Percentiles rank a stretch among this genome's conserved stretches.
These are phyloP conservation scores for Chymomyza fuscimana DNA, from an alignment of 2,888 invertebrate genomes.

Conservation along the genomic window DNA sequence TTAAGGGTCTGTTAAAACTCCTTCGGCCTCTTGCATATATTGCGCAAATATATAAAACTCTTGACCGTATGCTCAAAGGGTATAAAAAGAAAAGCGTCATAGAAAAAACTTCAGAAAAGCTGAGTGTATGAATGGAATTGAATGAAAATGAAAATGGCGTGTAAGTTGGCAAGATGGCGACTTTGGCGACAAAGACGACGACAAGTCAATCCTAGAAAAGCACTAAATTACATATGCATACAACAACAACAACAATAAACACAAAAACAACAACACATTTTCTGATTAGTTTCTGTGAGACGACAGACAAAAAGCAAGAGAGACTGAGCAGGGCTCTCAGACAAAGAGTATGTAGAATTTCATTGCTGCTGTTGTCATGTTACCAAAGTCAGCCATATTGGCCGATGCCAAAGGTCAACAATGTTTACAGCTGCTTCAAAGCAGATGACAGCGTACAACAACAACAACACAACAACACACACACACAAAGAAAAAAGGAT, in stretches of 20 bases:
- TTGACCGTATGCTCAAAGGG: too few relatives aligned
- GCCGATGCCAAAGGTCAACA: constrained; percentile 44
- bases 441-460: background rate
- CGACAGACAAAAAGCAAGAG: constrained; percentile 21
- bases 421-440: constrained; percentile 40
- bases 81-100: background rate
- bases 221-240: constrained; percentile 70
- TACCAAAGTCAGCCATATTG: constrained; percentile 4
- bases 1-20: too few relatives aligned
- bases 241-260: constrained; percentile 48
- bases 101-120: background rate
- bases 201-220: constrained; percentile 19
- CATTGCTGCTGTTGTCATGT: background rate
- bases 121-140: constrained; percentile 51
- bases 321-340: background rate
- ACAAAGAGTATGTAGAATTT: background rate
- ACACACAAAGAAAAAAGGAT: constrained; percentile 1
- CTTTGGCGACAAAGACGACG: background rate
- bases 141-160: constrained; percentile 47
- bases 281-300: constrained; percentile 62
- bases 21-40: too few relatives aligned
- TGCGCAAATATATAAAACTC: too few relatives aligned
- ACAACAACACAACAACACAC: background rate
- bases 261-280: constrained; percentile 48
- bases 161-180: constrained; percentile 28